A percentile compares a stretch with the other conserved stretches of the same genome.
These are phyloP conservation scores for Trichopoda pennipes DNA, from an alignment of 2,888 invertebrate genomes.

Conservation along the genomic window DNA sequence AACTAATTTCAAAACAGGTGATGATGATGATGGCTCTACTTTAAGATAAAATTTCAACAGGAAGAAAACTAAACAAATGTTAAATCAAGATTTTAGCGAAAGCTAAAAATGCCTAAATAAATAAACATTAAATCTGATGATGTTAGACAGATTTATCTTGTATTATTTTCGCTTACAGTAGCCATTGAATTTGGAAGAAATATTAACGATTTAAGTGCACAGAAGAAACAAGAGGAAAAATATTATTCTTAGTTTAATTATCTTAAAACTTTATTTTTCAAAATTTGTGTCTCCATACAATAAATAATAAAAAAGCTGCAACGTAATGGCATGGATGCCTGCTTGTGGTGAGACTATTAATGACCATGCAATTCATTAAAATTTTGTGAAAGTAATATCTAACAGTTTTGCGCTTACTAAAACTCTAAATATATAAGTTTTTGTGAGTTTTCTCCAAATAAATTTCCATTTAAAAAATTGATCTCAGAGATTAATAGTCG, in stretches of 20 bases:
- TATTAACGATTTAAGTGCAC: not conserved
- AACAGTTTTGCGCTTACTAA: constrained; percentile 48
- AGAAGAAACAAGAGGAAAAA: constrained; percentile 7
- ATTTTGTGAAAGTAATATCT: constrained; percentile 27
- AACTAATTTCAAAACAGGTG: constrained; percentile 57
- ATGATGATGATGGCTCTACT: constrained; percentile 58
- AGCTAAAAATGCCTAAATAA: constrained; percentile 31
- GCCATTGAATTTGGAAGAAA: constrained; percentile 49
- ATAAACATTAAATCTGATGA: constrained; percentile 47
- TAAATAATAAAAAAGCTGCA: constrained; percentile 19
- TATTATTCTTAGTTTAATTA: constrained; percentile 55
- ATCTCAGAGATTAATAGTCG: constrained; percentile 3
- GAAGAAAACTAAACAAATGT: constrained; percentile 44
- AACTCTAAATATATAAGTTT: constrained; percentile 3
- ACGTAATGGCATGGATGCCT: not conserved
- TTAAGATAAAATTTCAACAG: constrained; percentile 47
- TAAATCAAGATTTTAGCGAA: constrained; percentile 52
- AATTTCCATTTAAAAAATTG: constrained; percentile 14
- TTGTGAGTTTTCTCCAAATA: not conserved
- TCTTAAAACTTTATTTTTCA: constrained; percentile 16
- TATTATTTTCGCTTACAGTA: constrained; percentile 57
- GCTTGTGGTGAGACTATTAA: constrained; percentile 20
- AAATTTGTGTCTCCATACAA: constrained; percentile 35
- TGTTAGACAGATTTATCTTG: constrained; percentile 53
- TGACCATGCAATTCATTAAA: constrained; percentile 19